Evolutionary conservation across 2,113 vertebrate species (phyloP).

Genomic region (Climacteris rufus): DNA sequence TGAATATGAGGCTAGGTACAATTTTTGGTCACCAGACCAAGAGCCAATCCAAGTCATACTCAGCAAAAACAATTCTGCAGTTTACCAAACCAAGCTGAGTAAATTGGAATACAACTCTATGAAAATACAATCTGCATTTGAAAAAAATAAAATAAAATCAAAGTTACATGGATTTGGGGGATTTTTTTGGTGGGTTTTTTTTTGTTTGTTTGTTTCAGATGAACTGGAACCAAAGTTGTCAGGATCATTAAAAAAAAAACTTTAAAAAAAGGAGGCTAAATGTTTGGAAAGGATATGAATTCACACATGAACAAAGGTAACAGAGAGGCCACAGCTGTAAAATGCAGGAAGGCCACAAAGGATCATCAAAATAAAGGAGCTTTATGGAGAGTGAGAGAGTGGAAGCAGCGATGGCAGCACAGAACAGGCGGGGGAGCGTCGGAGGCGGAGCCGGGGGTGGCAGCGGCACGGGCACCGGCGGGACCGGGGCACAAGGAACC

Average conservation of each 20-base stretch:
- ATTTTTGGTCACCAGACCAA: conserved; percentile 51
- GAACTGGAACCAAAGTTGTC: conserved; percentile 64
- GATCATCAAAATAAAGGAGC: conserved; percentile 64
- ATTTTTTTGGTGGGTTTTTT: not conserved
- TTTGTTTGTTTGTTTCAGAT: conserved; percentile 1
- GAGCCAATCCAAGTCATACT: conserved; percentile 50
- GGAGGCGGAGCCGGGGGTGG: no score
- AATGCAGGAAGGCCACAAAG: conserved; percentile 60
- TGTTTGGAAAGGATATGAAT: conserved; percentile 72
- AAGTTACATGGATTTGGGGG: not conserved
- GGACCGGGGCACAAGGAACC: conserved; percentile 54
- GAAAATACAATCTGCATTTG: conserved; percentile 77
- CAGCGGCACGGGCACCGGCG: no score
- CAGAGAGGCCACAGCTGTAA: conserved; percentile 62
- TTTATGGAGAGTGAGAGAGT: conserved; percentile 55
- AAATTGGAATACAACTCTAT: conserved; percentile 39
- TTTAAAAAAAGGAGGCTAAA: conserved; percentile 40
- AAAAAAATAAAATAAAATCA: conserved; percentile 49
- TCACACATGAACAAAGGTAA: conserved; percentile 66
- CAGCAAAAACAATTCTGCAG: conserved; percentile 42
- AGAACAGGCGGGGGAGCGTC: conserved; percentile 30
- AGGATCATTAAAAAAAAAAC: not conserved
- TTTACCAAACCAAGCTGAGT: conserved; percentile 58
- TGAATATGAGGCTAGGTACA: conserved; percentile 7
- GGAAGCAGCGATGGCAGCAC: conserved; percentile 64